These are phyloP conservation scores for Mobula birostris DNA, from an alignment of 2,113 vertebrate species.

Conservation along the genomic window DNA sequence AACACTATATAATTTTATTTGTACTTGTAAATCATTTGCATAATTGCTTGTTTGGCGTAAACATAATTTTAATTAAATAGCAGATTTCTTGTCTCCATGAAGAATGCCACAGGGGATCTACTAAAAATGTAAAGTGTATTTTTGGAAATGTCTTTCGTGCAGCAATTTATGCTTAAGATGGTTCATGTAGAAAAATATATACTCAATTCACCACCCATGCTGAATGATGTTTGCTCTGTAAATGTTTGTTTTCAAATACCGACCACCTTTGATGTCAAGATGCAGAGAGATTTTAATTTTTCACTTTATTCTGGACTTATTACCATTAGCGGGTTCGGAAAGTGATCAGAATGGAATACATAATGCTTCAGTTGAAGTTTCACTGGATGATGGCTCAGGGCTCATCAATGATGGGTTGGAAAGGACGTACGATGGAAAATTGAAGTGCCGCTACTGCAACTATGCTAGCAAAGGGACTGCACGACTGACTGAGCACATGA, in stretches of 20 bases:
- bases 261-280: background rate
- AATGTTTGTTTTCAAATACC: background rate
- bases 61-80: background rate
- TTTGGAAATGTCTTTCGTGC: background rate
- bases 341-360: constrained; percentile 88
- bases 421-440: constrained; percentile 93
- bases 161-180: background rate
- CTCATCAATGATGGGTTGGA: constrained; percentile 94
- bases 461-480: constrained; percentile 97
- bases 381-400: constrained; percentile 89
- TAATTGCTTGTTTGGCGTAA: background rate
- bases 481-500: constrained; percentile 92
- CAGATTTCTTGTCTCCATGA: background rate
- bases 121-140: background rate
- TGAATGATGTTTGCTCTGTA: constrained; percentile 5
- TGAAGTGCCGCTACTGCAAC: constrained; percentile 95
- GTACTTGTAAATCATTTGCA: background rate
- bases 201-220: background rate
- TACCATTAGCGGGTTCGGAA: constrained; percentile 64
- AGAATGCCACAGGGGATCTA: background rate
- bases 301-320: constrained; percentile 25
- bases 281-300: background rate
- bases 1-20: background rate
- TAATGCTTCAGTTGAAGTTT: constrained; percentile 88
- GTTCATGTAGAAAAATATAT: background rate